Evolutionary conservation across 2,113 vertebrate species (phyloP).

Genomic region (Plecotus auritus): DNA sequence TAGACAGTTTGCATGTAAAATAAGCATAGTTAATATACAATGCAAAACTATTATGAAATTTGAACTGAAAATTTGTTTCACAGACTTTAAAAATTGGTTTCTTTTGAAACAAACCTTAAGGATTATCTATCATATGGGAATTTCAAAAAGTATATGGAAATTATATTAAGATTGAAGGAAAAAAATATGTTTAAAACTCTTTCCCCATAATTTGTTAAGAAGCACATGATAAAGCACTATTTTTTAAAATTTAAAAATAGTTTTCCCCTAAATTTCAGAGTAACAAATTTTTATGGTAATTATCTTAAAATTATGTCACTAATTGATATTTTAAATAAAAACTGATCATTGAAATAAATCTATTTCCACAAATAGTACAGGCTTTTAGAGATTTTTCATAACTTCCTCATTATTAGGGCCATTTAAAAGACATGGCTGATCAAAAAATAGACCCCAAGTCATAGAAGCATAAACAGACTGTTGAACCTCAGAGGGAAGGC

Average conservation of each 20-base stretch:
- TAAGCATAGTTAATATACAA: conserved; percentile 42
- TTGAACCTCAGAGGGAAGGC: too few species aligned
- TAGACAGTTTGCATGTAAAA: conserved; percentile 17
- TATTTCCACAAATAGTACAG: conserved; percentile 22
- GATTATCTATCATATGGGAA: not conserved
- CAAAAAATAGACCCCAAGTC: too few species aligned
- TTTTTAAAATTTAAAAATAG: not conserved
- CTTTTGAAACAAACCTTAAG: conserved; percentile 42
- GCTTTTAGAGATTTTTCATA: conserved; percentile 24
- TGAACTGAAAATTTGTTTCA: conserved; percentile 41
- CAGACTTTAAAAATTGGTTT: conserved; percentile 43
- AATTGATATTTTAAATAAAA: conserved; percentile 30
- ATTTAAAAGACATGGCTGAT: conserved; percentile 35
- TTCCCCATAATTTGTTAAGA: not conserved
- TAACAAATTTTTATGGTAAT: conserved; percentile 15
- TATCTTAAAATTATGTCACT: conserved; percentile 12
- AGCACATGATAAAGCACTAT: not conserved
- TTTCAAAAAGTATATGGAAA: not conserved
- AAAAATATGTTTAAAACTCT: not conserved
- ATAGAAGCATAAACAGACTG: too few species aligned
- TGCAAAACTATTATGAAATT: conserved; percentile 33
- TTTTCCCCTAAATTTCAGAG: conserved; percentile 35
- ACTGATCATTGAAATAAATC: not conserved
- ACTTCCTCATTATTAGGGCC: not conserved
- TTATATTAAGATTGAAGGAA: not conserved